A percentile compares a stretch with the other conserved stretches of the same genome.
phyloP scores from a whole-genome alignment of 1,140 invertebrate genomes.

The Chymomyza costata region DNA sequence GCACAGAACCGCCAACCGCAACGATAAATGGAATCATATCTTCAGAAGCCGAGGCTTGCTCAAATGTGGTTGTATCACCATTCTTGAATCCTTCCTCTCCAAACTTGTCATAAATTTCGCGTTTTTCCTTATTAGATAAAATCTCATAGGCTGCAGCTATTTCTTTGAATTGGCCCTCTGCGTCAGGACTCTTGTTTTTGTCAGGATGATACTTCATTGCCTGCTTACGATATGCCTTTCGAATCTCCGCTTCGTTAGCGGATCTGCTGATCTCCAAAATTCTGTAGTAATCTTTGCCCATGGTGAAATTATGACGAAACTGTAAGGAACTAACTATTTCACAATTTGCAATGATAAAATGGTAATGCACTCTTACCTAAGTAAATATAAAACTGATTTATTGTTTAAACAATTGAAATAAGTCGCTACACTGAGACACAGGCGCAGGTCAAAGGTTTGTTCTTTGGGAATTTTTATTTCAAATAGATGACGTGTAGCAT shows the following conservation, averaged over 20 bases:
- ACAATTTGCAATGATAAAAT: too few relatives aligned
- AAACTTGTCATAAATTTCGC: conserved; percentile 36
- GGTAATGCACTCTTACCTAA: too few relatives aligned
- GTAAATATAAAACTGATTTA: too few relatives aligned
- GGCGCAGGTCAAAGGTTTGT: too few relatives aligned
- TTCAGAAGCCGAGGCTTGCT: conserved; percentile 30
- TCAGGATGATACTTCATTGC: conserved; percentile 52
- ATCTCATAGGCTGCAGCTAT: conserved; percentile 48
- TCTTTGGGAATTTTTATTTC: too few relatives aligned
- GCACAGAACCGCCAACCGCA: conserved; percentile 46
- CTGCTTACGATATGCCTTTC: conserved; percentile 47
- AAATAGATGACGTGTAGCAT: too few relatives aligned
- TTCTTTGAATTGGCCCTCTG: conserved; percentile 41
- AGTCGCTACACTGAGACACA: too few relatives aligned
- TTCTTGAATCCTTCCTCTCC: conserved; percentile 43
- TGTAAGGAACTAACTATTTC: conserved; percentile 5
- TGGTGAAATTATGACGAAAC: too few relatives aligned
- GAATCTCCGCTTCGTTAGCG: conserved; percentile 37
- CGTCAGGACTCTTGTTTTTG: conserved; percentile 52
- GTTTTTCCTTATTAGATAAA: conserved; percentile 50
- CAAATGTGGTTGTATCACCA: conserved; percentile 11
- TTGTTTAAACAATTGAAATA: too few relatives aligned
- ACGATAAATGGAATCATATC: conserved; percentile 55
- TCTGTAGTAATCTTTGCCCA: conserved; percentile 47
- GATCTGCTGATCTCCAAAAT: conserved; percentile 39